A percentile compares a stretch with the other conserved stretches of the same genome.
These are phyloP conservation scores for Heterotis niloticus DNA, from an alignment of 2,113 vertebrate species.

Conservation along the genomic window DNA sequence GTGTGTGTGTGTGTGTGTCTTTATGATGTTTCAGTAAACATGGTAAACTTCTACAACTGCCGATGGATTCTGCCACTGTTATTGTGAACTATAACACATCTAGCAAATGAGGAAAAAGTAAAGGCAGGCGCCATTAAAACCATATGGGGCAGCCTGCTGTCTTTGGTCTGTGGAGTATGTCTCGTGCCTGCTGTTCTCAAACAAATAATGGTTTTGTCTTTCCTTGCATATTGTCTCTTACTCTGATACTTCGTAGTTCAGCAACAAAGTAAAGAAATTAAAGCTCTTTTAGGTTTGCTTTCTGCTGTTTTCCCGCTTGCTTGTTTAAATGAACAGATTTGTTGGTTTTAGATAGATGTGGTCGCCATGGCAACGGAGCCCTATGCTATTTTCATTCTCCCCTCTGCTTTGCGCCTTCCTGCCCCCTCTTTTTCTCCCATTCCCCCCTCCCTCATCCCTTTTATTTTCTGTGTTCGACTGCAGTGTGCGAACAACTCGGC, in stretches of 20 bases:
- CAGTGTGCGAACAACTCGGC: neutral
- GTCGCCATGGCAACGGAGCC: slow-evolving; percentile 52
- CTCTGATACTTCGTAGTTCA: neutral
- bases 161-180: neutral
- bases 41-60: slow-evolving; percentile 41
- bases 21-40: no score
- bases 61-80: slow-evolving; percentile 33
- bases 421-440: slow-evolving; percentile 9
- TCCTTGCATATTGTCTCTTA: neutral
- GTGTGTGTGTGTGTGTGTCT: neutral
- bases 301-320: neutral
- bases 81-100: neutral
- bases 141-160: neutral
- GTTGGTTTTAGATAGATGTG: slow-evolving; percentile 36
- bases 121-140: slow-evolving; percentile 9
- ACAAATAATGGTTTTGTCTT: neutral
- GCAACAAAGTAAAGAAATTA: slow-evolving; percentile 1
- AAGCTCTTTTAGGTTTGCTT: neutral
- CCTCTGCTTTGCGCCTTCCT: slow-evolving; percentile 16
- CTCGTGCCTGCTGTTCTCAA: neutral
- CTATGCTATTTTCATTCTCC: slow-evolving; percentile 17
- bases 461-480: neutral
- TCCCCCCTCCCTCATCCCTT: neutral
- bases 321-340: slow-evolving; percentile 42
- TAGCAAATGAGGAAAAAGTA: neutral